Percentiles rank a stretch among this genome's conserved stretches.
Conservation (phyloP, 2,113 vertebrate species). For the Campylomormyrus numenius region DNA sequence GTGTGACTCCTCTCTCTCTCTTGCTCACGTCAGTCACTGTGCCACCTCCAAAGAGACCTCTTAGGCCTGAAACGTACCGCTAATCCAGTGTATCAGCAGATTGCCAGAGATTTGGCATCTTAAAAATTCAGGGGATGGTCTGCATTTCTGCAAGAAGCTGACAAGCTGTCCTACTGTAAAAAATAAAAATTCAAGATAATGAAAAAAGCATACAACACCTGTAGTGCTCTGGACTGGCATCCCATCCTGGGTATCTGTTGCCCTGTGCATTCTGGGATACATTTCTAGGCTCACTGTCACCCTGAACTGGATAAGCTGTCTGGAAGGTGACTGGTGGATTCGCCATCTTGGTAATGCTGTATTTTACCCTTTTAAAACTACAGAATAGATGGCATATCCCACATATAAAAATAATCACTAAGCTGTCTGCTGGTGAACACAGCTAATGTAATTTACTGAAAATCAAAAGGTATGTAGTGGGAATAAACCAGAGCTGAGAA, state of each 20-base stretch:
- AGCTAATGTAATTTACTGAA: conserved; percentile 31
- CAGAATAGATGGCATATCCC: conserved; percentile 17
- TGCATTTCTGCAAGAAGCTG: neutral
- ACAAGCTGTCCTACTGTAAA: neutral
- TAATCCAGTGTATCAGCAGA: neutral
- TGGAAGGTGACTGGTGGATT: neutral
- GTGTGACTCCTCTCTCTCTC: neutral
- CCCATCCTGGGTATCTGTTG: neutral
- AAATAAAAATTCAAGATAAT: neutral
- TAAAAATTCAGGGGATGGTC: neutral
- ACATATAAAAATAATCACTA: neutral
- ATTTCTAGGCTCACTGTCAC: neutral
- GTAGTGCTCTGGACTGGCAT: neutral
- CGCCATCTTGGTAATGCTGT: neutral
- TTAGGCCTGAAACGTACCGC: neutral
- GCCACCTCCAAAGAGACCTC: neutral
- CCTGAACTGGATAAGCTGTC: neutral
- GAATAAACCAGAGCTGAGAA: conserved; percentile 19
- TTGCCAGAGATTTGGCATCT: neutral
- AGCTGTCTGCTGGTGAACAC: conserved; percentile 28
- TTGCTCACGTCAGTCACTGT: neutral
- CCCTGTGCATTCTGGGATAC: neutral
- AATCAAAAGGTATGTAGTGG: conserved; percentile 8
- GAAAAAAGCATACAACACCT: neutral
- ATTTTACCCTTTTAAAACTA: conserved; percentile 12